Percentiles rank a stretch among this genome's conserved stretches.
phyloP scores from a whole-genome alignment of 1,140 invertebrate species.

The Bicyclus anynana region DNA sequence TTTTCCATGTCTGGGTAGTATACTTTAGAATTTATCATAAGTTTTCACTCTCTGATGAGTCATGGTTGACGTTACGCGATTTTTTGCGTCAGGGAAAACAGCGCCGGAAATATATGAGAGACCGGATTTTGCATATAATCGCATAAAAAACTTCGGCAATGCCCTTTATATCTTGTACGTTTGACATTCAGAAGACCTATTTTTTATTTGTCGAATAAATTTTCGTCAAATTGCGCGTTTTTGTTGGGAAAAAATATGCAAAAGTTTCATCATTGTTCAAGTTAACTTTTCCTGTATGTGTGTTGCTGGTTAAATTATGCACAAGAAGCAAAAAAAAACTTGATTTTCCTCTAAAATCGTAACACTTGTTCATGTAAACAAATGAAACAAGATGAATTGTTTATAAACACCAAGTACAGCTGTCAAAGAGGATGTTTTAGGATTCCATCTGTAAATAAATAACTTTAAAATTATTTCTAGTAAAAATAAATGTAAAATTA shows the following conservation, averaged over 20 bases:
- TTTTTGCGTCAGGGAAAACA: slow-evolving; percentile 31
- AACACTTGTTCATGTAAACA: background rate
- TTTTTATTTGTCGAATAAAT: slow-evolving; percentile 12
- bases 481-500: too few relatives aligned
- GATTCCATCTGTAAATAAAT: too few relatives aligned
- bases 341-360: background rate
- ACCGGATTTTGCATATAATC: slow-evolving; percentile 25
- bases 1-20: slow-evolving; percentile 55
- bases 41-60: slow-evolving; percentile 41
- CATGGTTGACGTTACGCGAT: slow-evolving; percentile 34
- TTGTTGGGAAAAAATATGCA: background rate
- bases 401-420: background rate
- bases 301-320: background rate
- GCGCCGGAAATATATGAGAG: slow-evolving; percentile 25
- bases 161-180: slow-evolving; percentile 33
- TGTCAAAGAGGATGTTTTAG: background rate
- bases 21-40: slow-evolving; percentile 29
- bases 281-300: background rate
- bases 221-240: background rate
- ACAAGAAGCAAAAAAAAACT: background rate
- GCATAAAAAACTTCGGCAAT: slow-evolving; percentile 24
- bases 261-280: background rate
- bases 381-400: background rate
- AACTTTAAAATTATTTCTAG: too few relatives aligned
- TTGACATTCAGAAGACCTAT: slow-evolving; percentile 37